Conservation (phyloP, 2,113 vertebrate species). For the Ginglymostoma cirratum region DNA sequence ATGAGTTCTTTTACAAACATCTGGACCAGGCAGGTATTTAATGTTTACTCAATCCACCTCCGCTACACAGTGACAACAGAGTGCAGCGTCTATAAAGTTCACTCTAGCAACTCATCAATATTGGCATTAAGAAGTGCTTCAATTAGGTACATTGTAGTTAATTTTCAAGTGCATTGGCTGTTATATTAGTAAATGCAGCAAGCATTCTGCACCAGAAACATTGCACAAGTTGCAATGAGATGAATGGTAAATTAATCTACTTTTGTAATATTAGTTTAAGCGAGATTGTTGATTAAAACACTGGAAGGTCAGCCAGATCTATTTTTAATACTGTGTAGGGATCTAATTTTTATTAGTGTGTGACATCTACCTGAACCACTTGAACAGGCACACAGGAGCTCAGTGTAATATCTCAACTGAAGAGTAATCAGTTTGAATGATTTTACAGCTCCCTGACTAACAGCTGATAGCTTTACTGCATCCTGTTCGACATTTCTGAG, state of each 20-base stretch:
- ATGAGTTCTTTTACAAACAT: not conserved
- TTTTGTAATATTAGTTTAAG: not conserved
- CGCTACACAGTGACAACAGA: no score
- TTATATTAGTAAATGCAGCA: not conserved
- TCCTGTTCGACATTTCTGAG: not conserved
- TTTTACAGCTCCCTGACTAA: not conserved
- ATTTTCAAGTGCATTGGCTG: not conserved
- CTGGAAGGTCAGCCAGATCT: not conserved
- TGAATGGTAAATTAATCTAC: not conserved
- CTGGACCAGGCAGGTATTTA: no score
- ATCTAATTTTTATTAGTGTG: not conserved
- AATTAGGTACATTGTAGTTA: not conserved
- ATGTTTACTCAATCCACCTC: no score
- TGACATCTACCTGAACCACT: constrained; percentile 5
- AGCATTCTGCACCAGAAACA: not conserved
- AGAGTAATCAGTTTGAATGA: not conserved
- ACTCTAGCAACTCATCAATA: no score
- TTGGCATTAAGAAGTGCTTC: not conserved
- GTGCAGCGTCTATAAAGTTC: no score
- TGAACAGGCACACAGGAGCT: not conserved
- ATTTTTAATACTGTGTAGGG: not conserved
- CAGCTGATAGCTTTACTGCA: not conserved
- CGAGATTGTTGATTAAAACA: constrained; percentile 1
- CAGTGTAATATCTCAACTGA: not conserved
- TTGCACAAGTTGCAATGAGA: not conserved